Percentiles rank a stretch among this genome's conserved stretches.
These are phyloP conservation scores for Epizoanthus stellaris DNA, from an alignment of 92 coral and sea anemone species.

Conservation along the genomic window DNA sequence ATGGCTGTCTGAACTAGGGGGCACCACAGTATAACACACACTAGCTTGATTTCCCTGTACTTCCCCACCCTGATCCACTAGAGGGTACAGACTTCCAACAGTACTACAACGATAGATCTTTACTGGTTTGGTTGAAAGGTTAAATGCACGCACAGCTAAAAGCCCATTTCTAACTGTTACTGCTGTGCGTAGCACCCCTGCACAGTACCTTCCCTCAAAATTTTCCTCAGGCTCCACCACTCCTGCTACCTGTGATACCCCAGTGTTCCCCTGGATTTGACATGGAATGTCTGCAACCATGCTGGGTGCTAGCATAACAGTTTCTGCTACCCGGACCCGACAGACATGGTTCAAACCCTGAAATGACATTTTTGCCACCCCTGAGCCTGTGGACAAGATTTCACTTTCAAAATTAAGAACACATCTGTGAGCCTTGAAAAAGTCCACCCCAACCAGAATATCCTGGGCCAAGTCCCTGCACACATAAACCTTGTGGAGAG, in stretches of 20 bases:
- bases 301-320: slow-evolving; percentile 38
- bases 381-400: neutral
- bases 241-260: neutral
- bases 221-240: slow-evolving; percentile 33
- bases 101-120: slow-evolving; percentile 42
- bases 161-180: slow-evolving; percentile 34
- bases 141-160: slow-evolving; percentile 43
- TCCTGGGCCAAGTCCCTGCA: slow-evolving; percentile 33
- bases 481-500: slow-evolving; percentile 16
- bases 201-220: slow-evolving; percentile 39
- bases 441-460: slow-evolving; percentile 18
- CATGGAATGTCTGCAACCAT: no score
- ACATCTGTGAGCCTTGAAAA: slow-evolving; percentile 22
- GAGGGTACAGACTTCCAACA: slow-evolving; percentile 22
- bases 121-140: slow-evolving; percentile 39
- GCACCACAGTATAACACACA: slow-evolving; percentile 3
- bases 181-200: slow-evolving; percentile 29
- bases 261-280: no score
- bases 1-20: no score
- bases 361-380: neutral
- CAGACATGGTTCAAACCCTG: slow-evolving; percentile 5
- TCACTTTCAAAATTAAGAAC: slow-evolving; percentile 5
- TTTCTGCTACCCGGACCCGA: slow-evolving; percentile 38
- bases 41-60: neutral
- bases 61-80: neutral